Conservation (phyloP, 2,797 vertebrate species). For the Manis javanica region DNA sequence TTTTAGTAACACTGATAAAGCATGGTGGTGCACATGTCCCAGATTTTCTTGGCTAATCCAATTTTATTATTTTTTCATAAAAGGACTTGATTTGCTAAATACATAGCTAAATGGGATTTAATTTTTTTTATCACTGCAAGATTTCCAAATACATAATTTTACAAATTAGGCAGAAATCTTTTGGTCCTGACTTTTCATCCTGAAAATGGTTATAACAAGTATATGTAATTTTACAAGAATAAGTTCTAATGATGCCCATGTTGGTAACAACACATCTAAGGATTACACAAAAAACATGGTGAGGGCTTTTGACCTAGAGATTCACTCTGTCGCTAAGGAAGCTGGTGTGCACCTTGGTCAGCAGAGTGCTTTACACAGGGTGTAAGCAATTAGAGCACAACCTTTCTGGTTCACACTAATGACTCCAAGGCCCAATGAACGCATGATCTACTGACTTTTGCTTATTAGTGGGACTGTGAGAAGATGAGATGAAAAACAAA, state of each 20-base stretch:
- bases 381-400: conserved; percentile 63
- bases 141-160: conserved; percentile 77
- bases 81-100: conserved; percentile 70
- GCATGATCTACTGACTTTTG: conserved; percentile 67
- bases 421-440: conserved; percentile 46
- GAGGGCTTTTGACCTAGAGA: conserved; percentile 68
- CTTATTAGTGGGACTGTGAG: conserved; percentile 69
- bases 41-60: conserved; percentile 59
- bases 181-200: conserved; percentile 67
- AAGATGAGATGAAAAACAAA: conserved; percentile 62
- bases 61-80: conserved; percentile 55
- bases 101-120: conserved; percentile 72
- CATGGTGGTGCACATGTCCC: conserved; percentile 10
- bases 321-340: conserved; percentile 67
- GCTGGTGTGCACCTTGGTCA: conserved; percentile 57
- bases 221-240: conserved; percentile 72
- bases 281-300: conserved; percentile 26
- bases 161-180: conserved; percentile 73
- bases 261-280: conserved; percentile 71
- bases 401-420: conserved; percentile 67
- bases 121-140: conserved; percentile 56
- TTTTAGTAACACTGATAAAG: conserved; percentile 38
- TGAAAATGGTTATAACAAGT: conserved; percentile 68
- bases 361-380: conserved; percentile 40
- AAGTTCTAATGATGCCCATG: conserved; percentile 65